phyloP scores from a whole-genome alignment of 2,888 invertebrate genomes.

The Merodon equestris region DNA sequence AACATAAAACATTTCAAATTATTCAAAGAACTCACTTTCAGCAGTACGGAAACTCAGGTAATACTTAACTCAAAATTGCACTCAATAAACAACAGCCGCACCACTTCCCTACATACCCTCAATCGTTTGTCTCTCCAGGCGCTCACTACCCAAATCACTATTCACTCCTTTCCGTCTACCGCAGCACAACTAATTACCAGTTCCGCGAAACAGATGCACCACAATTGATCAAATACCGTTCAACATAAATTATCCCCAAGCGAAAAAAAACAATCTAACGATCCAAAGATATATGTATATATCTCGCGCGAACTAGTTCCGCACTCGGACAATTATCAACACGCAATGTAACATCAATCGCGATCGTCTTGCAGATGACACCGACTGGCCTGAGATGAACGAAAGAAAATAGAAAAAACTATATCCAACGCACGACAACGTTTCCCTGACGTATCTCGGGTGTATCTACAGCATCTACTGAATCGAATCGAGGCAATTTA shows the following conservation, averaged over 20 bases:
- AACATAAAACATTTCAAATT: no score
- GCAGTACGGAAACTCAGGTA: no score
- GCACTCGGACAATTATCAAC: conserved; percentile 55
- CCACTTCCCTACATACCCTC: conserved; percentile 16
- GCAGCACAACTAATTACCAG: conserved; percentile 43
- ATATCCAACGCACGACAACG: not conserved
- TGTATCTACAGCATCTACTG: conserved; percentile 35
- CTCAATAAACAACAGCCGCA: conserved; percentile 7
- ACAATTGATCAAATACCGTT: conserved; percentile 65
- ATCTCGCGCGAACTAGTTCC: conserved; percentile 40
- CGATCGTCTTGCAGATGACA: conserved; percentile 50
- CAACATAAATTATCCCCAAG: conserved; percentile 55
- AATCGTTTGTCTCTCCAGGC: conserved; percentile 11
- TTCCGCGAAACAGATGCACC: conserved; percentile 55
- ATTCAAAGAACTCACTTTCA: no score
- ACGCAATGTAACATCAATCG: conserved; percentile 51
- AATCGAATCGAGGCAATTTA: conserved; percentile 44
- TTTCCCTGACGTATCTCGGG: no score
- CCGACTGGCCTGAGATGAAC: conserved; percentile 13
- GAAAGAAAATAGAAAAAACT: no score
- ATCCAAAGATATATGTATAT: not conserved
- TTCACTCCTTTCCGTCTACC: conserved; percentile 8
- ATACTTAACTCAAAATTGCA: conserved; percentile 33
- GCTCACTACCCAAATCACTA: conserved; percentile 15
- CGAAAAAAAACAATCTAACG: conserved; percentile 18